phyloP scores from a whole-genome alignment of 2,888 invertebrate species.

The Antheraea assamensis region DNA sequence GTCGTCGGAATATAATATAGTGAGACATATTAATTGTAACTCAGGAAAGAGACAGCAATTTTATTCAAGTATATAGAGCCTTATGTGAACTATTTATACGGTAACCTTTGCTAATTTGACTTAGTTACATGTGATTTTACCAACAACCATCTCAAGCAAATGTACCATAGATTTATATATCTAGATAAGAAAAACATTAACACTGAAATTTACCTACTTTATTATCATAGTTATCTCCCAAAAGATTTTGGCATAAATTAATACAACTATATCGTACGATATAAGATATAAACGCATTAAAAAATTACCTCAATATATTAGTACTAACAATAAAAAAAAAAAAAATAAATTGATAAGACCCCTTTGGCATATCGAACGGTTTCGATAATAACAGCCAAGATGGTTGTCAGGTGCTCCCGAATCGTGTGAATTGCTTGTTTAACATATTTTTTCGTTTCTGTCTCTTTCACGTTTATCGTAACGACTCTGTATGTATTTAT shows the following conservation, averaged over 20 bases:
- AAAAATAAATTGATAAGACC: neutral
- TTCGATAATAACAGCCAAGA: slow-evolving; percentile 41
- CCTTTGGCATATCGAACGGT: slow-evolving; percentile 37
- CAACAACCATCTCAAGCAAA: neutral
- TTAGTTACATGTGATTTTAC: neutral
- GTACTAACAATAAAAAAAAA: neutral
- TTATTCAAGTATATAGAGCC: neutral
- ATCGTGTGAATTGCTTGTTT: slow-evolving; percentile 74
- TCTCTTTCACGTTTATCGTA: slow-evolving; percentile 67
- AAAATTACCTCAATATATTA: neutral
- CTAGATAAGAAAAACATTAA: neutral
- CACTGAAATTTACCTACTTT: neutral
- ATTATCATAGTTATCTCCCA: neutral
- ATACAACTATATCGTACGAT: neutral
- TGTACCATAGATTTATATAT: neutral
- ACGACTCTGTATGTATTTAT: slow-evolving; percentile 57
- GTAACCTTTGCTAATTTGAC: neutral
- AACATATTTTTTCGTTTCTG: slow-evolving; percentile 74
- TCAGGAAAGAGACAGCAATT: neutral
- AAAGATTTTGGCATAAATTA: neutral
- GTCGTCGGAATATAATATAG: neutral
- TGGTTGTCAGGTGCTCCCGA: slow-evolving; percentile 66
- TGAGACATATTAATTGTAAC: neutral
- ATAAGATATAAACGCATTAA: neutral
- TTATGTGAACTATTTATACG: neutral